These are phyloP conservation scores for Sciurus carolinensis DNA, from an alignment of 2,797 vertebrate genomes.

Conservation along the genomic window DNA sequence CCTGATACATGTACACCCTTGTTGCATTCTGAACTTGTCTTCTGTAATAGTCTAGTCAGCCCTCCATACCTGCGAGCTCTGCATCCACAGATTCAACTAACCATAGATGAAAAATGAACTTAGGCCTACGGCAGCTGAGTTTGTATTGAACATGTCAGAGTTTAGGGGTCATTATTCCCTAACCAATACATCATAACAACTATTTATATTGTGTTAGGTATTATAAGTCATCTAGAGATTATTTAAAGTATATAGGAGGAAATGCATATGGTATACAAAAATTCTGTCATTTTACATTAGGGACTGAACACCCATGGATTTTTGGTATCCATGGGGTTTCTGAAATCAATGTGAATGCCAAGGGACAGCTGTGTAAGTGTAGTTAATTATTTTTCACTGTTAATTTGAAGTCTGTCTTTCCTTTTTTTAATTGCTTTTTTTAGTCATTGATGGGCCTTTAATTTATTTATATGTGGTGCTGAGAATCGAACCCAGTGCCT, in stretches of 20 bases:
- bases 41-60: neutral
- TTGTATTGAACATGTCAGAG: neutral
- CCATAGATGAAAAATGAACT: neutral
- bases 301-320: neutral
- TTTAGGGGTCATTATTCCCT: neutral
- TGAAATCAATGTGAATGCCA: neutral
- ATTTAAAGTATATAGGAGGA: neutral
- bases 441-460: too few species aligned
- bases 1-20: neutral
- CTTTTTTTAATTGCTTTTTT: too few species aligned
- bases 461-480: too few species aligned
- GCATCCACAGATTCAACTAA: neutral
- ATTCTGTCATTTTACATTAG: neutral
- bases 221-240: neutral
- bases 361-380: neutral
- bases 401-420: conserved; percentile 18
- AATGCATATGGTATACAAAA: neutral
- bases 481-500: too few species aligned
- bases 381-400: conserved; percentile 9
- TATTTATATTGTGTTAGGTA: neutral
- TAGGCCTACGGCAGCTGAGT: neutral
- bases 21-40: conserved; percentile 9
- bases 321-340: neutral
- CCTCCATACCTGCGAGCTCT: neutral
- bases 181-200: neutral